These are phyloP conservation scores for Corythoichthys haematopterus DNA, from an alignment of 2,113 vertebrate species.

Conservation along the genomic window DNA sequence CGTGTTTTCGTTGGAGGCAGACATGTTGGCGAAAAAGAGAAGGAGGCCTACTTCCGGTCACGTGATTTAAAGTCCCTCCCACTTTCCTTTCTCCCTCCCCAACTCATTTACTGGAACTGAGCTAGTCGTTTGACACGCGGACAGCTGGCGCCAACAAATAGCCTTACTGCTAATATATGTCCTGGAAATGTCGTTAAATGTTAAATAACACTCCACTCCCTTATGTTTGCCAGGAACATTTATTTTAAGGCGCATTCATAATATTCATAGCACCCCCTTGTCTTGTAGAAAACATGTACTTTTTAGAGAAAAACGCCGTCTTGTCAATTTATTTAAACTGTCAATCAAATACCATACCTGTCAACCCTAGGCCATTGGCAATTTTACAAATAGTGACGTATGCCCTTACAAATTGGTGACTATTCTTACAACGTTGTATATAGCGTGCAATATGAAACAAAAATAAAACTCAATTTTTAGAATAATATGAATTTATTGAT, in stretches of 20 bases:
- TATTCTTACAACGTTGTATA: too few species aligned
- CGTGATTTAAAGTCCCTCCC: constrained; percentile 48
- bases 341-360: too few species aligned
- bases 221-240: not conserved
- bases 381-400: too few species aligned
- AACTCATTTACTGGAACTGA: constrained; percentile 60
- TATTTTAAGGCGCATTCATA: not conserved
- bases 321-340: too few species aligned
- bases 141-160: constrained; percentile 39
- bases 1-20: constrained; percentile 69
- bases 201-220: not conserved
- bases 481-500: too few species aligned
- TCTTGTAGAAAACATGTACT: too few species aligned
- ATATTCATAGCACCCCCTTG: not conserved
- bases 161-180: constrained; percentile 32
- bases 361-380: too few species aligned
- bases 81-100: constrained; percentile 5
- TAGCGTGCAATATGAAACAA: too few species aligned
- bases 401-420: too few species aligned
- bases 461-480: too few species aligned
- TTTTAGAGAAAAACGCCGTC: too few species aligned
- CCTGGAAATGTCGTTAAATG: not conserved
- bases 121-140: constrained; percentile 26
- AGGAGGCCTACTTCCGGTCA: constrained; percentile 57
- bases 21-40: constrained; percentile 63